A percentile compares a stretch with the other conserved stretches of the same genome.
Conservation (phyloP, 2,113 vertebrate genomes). For the Spilogale gracilis region DNA sequence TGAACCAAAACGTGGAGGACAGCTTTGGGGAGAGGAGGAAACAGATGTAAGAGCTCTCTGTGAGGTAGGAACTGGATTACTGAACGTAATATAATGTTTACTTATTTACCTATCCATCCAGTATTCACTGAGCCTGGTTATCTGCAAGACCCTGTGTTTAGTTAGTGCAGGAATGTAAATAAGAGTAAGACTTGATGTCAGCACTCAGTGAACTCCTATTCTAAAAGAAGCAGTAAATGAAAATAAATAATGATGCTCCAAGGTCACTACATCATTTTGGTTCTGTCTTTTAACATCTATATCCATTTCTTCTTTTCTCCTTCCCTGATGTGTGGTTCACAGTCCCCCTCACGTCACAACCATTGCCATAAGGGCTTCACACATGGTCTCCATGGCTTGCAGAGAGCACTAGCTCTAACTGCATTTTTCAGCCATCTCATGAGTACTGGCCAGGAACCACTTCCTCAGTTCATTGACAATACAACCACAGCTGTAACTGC, state of each 20-base stretch:
- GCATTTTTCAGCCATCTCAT: background rate
- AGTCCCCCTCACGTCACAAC: background rate
- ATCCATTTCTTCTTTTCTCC: background rate
- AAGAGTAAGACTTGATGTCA: background rate
- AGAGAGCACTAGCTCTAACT: background rate
- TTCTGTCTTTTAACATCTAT: background rate
- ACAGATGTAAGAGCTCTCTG: background rate
- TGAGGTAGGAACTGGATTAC: background rate
- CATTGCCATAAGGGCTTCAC: background rate
- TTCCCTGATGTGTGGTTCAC: background rate
- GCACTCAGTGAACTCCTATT: background rate
- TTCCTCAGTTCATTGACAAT: background rate
- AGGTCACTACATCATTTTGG: background rate
- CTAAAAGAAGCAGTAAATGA: background rate
- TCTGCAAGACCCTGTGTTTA: background rate
- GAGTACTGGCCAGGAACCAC: background rate
- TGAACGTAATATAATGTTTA: background rate
- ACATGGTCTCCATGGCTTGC: background rate
- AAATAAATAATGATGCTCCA: background rate
- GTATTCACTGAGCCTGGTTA: background rate
- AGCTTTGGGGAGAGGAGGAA: background rate
- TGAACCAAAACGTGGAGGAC: background rate
- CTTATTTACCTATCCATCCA: background rate
- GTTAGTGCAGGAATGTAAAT: background rate
- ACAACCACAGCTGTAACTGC: background rate